A percentile compares a stretch with the other conserved stretches of the same genome.
phyloP scores from a whole-genome alignment of 2,113 vertebrate species.

The Amphiprion ocellaris region DNA sequence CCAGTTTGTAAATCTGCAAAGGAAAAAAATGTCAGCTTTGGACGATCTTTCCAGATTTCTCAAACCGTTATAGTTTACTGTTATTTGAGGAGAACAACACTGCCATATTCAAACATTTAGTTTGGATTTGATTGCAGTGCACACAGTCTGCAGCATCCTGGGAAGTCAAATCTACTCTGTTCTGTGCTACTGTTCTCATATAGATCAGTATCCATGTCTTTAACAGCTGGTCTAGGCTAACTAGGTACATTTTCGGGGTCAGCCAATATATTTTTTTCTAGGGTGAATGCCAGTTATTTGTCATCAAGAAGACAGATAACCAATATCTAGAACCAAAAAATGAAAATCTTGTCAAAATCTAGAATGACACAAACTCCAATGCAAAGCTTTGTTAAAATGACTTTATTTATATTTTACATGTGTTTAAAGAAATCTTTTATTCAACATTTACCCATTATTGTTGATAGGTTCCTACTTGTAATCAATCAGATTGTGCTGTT shows the following conservation, averaged over 20 bases:
- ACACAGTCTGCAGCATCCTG: neutral
- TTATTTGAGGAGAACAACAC: neutral
- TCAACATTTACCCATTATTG: no score
- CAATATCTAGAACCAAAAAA: no score
- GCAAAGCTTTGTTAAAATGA: no score
- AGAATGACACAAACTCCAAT: no score
- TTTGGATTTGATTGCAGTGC: neutral
- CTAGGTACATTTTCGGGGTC: neutral
- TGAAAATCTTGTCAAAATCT: no score
- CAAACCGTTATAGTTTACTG: neutral
- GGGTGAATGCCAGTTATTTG: no score
- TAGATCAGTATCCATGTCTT: neutral
- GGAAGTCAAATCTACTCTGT: conserved; percentile 1
- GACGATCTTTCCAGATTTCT: conserved; percentile 11
- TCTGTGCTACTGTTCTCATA: conserved; percentile 9
- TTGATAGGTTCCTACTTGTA: no score
- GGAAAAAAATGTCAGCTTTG: conserved; percentile 9
- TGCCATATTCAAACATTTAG: conserved; percentile 6
- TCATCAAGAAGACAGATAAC: no score
- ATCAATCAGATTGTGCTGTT: no score
- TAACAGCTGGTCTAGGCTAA: conserved; percentile 25
- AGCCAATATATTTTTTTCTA: no score
- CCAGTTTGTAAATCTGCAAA: conserved; percentile 10
- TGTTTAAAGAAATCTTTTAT: no score
- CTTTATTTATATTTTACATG: no score